Base-by-base conservation (phyloP, 2,113 vertebrate genomes). In the Osmerus mordax region DNA sequence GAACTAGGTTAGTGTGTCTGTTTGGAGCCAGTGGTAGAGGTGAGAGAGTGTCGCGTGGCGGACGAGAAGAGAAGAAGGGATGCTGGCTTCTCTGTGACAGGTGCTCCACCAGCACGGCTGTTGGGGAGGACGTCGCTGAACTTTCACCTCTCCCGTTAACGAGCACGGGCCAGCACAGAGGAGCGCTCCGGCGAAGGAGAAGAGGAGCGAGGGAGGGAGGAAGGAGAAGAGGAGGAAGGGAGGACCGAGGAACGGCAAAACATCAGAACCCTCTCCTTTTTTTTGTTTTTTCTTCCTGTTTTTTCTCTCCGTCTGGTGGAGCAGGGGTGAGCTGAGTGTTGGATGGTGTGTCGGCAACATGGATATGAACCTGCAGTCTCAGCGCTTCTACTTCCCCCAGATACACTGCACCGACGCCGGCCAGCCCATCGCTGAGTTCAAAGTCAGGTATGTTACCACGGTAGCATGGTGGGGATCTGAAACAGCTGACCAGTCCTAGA, bases 311-410 rank as follows among this genome's bases (percentile, higher is more conserved):
- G 58, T 18, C 47, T 60, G 23, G 8, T 2, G 25, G 68, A 47
- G 70, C 53, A 59, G 66, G 69, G 16, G 66, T 78, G 67, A 75
- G 63, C 72, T 71, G 74, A 41, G 79, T 19, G 72, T 75, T 76
- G 47, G 23, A 70, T 60, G 72, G 55, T 65, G 72, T 15, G 63
- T 58, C 36, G 74, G 67, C 82, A 51, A 55, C 74, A 92, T 92
- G 91, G 90, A 91, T 66, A 88, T 91, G 83, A 92, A 91, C 86
- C 84, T 91, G 8, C 91, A 90, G 81, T 86, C 90, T 6, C 90
- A 92, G 15, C 87, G 88, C 16, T 91, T 92, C 73, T 91, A 89
- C 85, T 90, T 92, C 83, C 90, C 90, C 6, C 89, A 90, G 73
- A 89, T 92, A 81, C 91, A 89, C 88, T 92, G 90, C 28, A 84